Evolutionary conservation across 1,140 invertebrate species (phyloP).

Genomic region (Ridgeia piscesae): DNA sequence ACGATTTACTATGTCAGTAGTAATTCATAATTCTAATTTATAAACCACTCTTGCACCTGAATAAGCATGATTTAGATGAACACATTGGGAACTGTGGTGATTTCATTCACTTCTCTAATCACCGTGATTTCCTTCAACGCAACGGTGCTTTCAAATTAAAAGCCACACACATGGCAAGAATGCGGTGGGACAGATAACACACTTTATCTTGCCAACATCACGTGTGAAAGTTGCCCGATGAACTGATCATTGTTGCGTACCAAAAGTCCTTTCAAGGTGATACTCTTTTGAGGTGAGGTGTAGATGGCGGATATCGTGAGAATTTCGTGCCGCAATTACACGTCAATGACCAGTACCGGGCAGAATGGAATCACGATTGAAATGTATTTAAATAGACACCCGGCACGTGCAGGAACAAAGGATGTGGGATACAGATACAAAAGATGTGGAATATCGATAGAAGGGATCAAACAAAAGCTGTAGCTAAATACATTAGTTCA

Average conservation of each 20-base stretch:
- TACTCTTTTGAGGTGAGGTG: background rate
- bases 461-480: background rate
- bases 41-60: background rate
- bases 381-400: background rate
- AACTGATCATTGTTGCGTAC: background rate
- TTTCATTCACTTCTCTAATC: background rate
- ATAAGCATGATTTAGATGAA: background rate
- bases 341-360: background rate
- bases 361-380: background rate
- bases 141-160: slow-evolving; percentile 6
- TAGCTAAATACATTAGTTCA: background rate
- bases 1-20: too few relatives aligned
- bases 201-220: slow-evolving; percentile 5
- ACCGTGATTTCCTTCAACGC: background rate
- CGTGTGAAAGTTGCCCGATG: background rate
- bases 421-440: background rate
- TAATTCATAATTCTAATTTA: too few relatives aligned
- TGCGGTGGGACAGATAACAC: background rate
- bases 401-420: background rate
- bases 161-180: background rate
- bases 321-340: background rate
- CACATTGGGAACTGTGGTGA: background rate
- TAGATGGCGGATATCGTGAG: background rate
- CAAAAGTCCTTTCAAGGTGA: background rate
- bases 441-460: background rate